Base-by-base conservation (phyloP, 2,888 invertebrate genomes). In the Protophormia terraenovae region DNA sequence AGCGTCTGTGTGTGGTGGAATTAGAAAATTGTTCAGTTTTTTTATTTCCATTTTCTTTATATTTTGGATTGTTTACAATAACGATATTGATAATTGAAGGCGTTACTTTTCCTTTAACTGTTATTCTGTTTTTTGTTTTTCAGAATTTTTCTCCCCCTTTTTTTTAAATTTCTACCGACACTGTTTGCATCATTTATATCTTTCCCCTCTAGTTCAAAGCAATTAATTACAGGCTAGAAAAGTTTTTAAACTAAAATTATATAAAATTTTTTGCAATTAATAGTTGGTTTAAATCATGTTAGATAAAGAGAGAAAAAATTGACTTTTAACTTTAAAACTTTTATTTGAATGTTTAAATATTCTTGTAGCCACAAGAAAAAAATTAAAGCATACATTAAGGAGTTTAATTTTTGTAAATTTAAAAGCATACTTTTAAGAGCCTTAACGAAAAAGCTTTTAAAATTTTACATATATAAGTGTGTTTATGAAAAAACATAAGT, bases 1-100 rank as follows among this genome's bases (percentile, higher is more conserved):
- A 10, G 12, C 22, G 7, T 8, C 27, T 19, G 35, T 50, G 27
- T 35, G 38, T 47, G 41, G 12, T 58, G 22, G 60, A 77, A 12
- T 75, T 83, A 71, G 64, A 84, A 82, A 71, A 81, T 76, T 79
- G 32, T 64, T 53, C 41, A 32, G 35, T 77, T 62, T 60, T 71
- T 69, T 6, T 5, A 24, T 62, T 60, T 58, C 22, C 14, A 10
- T 73, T 75, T 38, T 78, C 22, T 66, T 58, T 64, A 27, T 32
- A 24, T 77, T 55, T 80, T 60, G 24, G 22, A 32, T 71, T 85
- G 69, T 78, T 73, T 82, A 67, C 58, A 81, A 66, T 58, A 82
- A 85, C 78, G 78, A 75, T 85, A 85, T 82, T 85, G 85, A 82
- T 85, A 85, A 82, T 85, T 85, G 78, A 45, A 85, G 85, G 85